A percentile compares a stretch with the other conserved stretches of the same genome.
Evolutionary conservation across 2,888 invertebrate species (phyloP).

Genomic region (Apamea anceps): DNA sequence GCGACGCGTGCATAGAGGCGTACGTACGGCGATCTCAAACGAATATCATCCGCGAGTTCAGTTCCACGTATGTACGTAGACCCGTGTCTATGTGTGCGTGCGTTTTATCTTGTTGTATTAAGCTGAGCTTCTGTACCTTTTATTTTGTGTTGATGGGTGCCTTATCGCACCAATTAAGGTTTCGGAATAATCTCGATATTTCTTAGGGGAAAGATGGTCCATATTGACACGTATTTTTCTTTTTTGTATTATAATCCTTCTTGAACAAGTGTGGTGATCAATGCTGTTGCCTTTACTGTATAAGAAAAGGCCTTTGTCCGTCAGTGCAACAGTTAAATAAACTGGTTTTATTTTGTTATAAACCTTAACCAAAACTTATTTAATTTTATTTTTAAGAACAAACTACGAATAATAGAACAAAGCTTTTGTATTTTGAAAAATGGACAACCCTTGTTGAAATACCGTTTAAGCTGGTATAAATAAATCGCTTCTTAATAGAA

Average conservation of each 20-base stretch:
- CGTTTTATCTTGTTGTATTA: too few relatives aligned
- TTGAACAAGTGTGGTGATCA: neutral
- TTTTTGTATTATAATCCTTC: neutral
- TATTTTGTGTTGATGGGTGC: neutral
- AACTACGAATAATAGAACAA: too few relatives aligned
- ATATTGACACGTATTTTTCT: too few relatives aligned
- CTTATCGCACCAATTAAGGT: constrained; percentile 13
- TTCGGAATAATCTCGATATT: constrained; percentile 23
- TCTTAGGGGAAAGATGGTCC: neutral
- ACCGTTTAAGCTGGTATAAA: constrained; percentile 6
- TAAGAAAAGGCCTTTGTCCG: neutral
- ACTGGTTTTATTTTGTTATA: neutral
- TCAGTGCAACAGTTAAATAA: neutral
- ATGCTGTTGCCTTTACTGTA: too few relatives aligned
- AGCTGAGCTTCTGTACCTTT: neutral
- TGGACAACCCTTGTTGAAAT: neutral
- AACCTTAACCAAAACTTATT: neutral
- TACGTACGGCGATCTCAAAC: neutral
- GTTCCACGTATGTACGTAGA: neutral
- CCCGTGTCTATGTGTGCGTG: neutral
- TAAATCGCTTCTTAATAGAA: constrained; percentile 4
- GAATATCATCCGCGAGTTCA: neutral
- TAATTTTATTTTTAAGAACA: neutral
- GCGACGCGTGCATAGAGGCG: neutral
- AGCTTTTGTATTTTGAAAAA: neutral